Evolutionary conservation across 2,797 vertebrate genomes (phyloP), one percentile per base, ranked within the genome.

Genomic region (Botia kubotai): DNA sequence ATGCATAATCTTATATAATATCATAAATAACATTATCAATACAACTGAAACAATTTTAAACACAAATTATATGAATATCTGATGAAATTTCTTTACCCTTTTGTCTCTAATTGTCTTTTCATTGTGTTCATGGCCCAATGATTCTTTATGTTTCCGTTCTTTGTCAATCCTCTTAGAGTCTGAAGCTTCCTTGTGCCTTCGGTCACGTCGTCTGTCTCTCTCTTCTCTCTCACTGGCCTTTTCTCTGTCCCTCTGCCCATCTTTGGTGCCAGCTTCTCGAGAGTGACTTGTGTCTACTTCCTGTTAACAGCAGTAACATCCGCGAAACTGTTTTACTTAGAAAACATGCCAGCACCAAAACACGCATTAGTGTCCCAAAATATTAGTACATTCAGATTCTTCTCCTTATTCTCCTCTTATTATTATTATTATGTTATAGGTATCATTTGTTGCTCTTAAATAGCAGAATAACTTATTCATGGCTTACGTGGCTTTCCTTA

Each of bases 401-500:
- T 3, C 33, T 33, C 4, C 33, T 33, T 3, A 3, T 33, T 33
- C 33, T 33, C 33, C 33, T 33, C 4, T 33, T 46, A 11, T 46
- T 16, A 55, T 67, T 67, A 12, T 39, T 6, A 50, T 23, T 55
- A 26, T 43, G 16, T 55, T 67, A 43, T 21, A 1, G 66, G 8
- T 33, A 36, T 7, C 48, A 65, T 6, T 21, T 14, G 17, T 39
- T 2, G 10, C 4, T 74, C 10, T 26, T 13, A 74, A 48, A 48
- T 48, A 36, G n/a, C 62, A 55, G 39, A 8, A 23, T 39, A 68
- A 50, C 8, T 69, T 62, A 82, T 82, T 2, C 11, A 66, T 19
- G 65, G 17, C 86, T 82, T 86, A 93, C 90, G 17, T 87, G 89
- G 87, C 90, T 82, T 84, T 87, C 91, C 86, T 86, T 90, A 60